Percentiles rank a stretch among this genome's conserved stretches.
phyloP scores from a whole-genome alignment of 2,113 vertebrate genomes.

The Rhegmatorhina hoffmannsi region DNA sequence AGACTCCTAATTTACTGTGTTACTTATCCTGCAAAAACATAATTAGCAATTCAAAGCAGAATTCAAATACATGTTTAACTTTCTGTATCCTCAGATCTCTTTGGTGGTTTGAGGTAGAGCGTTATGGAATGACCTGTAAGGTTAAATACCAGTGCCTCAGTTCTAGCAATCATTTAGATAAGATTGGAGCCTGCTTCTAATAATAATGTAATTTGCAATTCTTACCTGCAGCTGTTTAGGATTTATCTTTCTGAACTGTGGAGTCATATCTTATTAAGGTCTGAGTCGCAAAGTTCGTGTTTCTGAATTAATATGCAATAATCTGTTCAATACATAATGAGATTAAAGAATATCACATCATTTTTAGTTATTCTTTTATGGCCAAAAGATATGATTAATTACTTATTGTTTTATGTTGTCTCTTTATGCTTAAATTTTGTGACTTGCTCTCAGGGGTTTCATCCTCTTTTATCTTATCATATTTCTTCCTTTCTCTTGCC shows the following conservation, averaged over 20 bases:
- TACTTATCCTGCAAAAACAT: background rate
- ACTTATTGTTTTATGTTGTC: background rate
- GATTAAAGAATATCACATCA: background rate
- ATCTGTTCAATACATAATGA: background rate
- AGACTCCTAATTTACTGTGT: background rate
- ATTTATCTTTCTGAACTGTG: background rate
- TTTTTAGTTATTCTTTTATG: background rate
- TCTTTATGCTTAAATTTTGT: background rate
- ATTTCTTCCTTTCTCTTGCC: background rate
- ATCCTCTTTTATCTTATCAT: background rate
- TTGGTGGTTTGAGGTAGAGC: background rate
- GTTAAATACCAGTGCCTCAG: background rate
- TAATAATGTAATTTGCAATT: background rate
- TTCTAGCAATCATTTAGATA: background rate
- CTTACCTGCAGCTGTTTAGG: background rate
- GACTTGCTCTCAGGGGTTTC: background rate
- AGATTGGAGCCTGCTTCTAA: background rate
- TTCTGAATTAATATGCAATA: background rate
- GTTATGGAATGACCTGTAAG: background rate
- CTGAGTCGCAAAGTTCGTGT: background rate
- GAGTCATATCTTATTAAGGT: background rate
- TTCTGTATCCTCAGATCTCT: background rate
- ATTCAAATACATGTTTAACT: background rate
- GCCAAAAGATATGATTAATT: background rate
- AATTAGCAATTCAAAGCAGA: slow-evolving; percentile 6